Percentiles rank a stretch among this genome's conserved stretches.
Conservation (phyloP, 2,113 vertebrate species). For the Formicarius rufipectus region DNA sequence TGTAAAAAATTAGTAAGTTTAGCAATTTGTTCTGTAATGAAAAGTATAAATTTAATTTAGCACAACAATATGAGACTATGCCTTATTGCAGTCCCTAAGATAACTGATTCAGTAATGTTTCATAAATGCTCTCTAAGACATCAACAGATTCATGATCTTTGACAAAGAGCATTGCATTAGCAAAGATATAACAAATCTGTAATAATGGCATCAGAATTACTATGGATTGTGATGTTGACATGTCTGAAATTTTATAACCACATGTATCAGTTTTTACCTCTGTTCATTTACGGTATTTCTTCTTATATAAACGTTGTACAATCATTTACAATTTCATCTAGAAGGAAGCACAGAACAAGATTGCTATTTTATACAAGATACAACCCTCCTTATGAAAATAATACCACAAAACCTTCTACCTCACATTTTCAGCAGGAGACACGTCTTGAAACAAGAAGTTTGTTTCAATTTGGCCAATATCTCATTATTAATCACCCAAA, state of each 20-base stretch:
- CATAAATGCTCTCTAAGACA: constrained; percentile 16
- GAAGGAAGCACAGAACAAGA: neutral
- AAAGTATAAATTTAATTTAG: neutral
- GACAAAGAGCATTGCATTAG: neutral
- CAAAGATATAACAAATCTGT: neutral
- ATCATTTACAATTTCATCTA: neutral
- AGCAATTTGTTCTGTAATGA: neutral
- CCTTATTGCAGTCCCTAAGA: neutral
- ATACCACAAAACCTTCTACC: neutral
- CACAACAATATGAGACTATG: neutral
- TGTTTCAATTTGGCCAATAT: neutral
- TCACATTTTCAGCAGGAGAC: neutral
- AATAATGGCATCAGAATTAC: neutral
- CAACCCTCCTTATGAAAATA: neutral
- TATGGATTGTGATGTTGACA: neutral
- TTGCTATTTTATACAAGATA: neutral
- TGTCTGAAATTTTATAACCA: neutral
- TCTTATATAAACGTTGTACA: neutral
- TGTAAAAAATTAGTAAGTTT: neutral
- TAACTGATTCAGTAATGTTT: neutral
- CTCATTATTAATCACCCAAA: neutral
- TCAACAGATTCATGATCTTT: constrained; percentile 10
- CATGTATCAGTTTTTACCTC: neutral
- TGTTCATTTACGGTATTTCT: neutral
- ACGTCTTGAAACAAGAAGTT: neutral